Percentiles rank a stretch among this genome's conserved stretches.
Evolutionary conservation across 64 coral and sea anemone species (phyloP).

Genomic region (Pocillopora damicornis): DNA sequence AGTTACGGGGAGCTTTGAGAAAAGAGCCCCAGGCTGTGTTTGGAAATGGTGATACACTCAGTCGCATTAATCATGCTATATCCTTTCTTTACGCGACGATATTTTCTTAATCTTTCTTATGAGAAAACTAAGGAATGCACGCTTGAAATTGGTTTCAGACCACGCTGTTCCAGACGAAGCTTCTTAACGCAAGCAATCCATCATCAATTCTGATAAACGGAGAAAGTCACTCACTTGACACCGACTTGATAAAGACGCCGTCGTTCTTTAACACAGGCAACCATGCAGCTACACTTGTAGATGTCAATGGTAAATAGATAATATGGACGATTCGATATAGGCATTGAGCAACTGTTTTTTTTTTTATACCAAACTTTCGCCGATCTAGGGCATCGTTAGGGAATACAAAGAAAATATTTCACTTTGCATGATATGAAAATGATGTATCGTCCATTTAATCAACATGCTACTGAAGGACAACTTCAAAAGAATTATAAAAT

Average conservation of each 20-base stretch:
- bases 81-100: too few species aligned
- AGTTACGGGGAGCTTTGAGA: too few species aligned
- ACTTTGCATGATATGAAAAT: too few species aligned
- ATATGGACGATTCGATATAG: not conserved
- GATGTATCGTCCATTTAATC: too few species aligned
- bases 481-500: too few species aligned
- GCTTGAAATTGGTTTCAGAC: constrained; percentile 6
- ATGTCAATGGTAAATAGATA: not conserved
- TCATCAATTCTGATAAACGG: not conserved
- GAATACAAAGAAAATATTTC: not conserved
- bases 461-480: too few species aligned
- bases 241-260: not conserved
- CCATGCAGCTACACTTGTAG: not conserved
- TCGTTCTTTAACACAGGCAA: not conserved
- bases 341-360: not conserved
- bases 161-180: constrained; percentile 37
- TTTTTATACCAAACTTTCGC: too few species aligned
- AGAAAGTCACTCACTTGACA: not conserved
- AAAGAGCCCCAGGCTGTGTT: too few species aligned
- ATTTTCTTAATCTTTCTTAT: too few species aligned
- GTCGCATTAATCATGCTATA: too few species aligned
- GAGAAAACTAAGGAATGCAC: not conserved
- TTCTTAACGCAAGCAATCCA: not conserved
- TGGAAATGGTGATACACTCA: too few species aligned
- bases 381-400: not conserved